Base-by-base conservation (phyloP, 2,888 invertebrate species). In the Reticulitermes lucifugus region DNA sequence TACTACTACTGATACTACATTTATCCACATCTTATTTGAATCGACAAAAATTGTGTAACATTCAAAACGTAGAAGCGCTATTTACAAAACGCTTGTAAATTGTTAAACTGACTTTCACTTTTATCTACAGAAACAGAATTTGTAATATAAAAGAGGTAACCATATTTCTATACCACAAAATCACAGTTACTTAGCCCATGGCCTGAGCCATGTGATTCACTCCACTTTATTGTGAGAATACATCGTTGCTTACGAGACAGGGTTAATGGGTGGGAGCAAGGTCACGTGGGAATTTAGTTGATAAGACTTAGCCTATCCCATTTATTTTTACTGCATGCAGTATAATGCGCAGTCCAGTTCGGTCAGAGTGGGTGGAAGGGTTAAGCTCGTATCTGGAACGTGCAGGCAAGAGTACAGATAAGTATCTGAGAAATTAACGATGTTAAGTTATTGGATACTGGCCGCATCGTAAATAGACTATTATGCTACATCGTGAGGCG, bases 381-480 rank as follows among this genome's bases (percentile, higher is more conserved):
- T 18, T 35, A 35, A 29, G 35, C 73, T 7, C 46, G 12, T 73
- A 71, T 71, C 71, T 73, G 73, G 6, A 73, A 73, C 73, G 73
- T 73, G 41, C 73, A 22, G 65, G 12, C n/a, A 65, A 65, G 65
- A n/a, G 5, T 2, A 12, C 0, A 73, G 73, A 73, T 73, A 41
- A 41, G 35, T 41, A 73, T 73, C 73, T 7, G 41, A 41, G 35
- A 35, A 35, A 73, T 25, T 73, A 73, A 73, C 73, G 14, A 41
- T 73, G 73, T 73, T 73, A 73, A 73, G 41, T 73, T 73, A 73
- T 73, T 29, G 25, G 73, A 41, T 41, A 41, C 25, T 18, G 41
- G 6, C 73, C 41, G 41, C 73, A 41, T 73, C 73, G 7, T 73
- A 73, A 73, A 73, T 73, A 73, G 71, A 35, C 71, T 18, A 71